Evolutionary conservation across 1,140 invertebrate species (phyloP).

Genomic region (Meloidogyne hapla): DNA sequence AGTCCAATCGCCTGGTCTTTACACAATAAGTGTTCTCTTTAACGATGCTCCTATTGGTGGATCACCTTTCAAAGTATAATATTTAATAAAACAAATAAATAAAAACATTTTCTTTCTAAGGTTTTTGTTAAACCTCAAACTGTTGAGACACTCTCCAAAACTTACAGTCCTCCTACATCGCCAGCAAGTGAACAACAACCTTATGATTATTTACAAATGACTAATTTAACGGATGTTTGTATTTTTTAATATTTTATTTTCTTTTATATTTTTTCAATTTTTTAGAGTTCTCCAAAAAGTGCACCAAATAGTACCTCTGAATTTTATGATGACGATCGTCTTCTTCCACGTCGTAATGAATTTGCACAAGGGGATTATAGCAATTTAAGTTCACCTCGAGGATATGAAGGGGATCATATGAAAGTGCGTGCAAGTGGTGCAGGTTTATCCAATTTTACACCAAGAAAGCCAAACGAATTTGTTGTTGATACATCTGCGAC

Average conservation of each 20-base stretch:
- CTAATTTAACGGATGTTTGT: not conserved
- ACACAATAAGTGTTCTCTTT: constrained; percentile 33
- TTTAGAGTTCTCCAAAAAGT: not conserved
- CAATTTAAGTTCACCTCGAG: not conserved
- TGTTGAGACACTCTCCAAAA: not conserved
- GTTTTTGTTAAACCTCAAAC: constrained; percentile 10
- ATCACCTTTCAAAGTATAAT: constrained; percentile 37
- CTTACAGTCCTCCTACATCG: not conserved
- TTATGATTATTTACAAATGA: not conserved
- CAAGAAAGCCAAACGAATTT: constrained; percentile 33
- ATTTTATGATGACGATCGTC: not conserved
- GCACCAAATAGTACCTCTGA: not conserved
- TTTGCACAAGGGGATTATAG: not conserved
- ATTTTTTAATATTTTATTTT: not conserved
- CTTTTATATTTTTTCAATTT: not conserved
- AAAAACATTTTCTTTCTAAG: not conserved
- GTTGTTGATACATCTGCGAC: constrained; percentile 44
- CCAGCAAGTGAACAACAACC: not conserved
- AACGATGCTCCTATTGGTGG: constrained; percentile 35
- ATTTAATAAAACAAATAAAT: not conserved
- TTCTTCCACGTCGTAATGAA: not conserved
- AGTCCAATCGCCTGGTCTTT: constrained; percentile 37
- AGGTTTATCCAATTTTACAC: constrained; percentile 33
- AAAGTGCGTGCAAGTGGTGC: constrained; percentile 31
- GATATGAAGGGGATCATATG: constrained; percentile 8